These are phyloP conservation scores for Tretioscincus oriximinensis DNA, from an alignment of 2,113 vertebrate genomes.

Conservation along the genomic window DNA sequence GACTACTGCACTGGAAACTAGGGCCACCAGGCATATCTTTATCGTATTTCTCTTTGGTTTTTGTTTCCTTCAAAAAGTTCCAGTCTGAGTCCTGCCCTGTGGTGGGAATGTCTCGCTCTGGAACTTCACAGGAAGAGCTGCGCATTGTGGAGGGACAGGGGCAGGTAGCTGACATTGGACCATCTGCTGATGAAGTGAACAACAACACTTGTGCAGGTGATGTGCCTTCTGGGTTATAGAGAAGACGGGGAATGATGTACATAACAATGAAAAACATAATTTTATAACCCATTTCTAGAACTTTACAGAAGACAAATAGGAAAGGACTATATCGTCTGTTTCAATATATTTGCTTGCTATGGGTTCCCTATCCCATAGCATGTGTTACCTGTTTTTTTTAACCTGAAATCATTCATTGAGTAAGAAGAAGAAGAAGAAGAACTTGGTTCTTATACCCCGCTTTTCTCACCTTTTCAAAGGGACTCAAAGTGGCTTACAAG, in stretches of 20 bases:
- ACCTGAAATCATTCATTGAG: not conserved
- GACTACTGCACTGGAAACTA: not conserved
- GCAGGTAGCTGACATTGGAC: constrained; percentile 80
- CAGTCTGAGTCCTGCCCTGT: constrained; percentile 87
- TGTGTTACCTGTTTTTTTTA: not conserved
- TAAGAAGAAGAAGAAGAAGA: not conserved
- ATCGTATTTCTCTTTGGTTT: not conserved
- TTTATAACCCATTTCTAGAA: not conserved
- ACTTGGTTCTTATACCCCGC: too few relatives aligned
- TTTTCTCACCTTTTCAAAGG: too few relatives aligned
- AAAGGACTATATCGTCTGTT: not conserved
- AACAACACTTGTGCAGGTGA: constrained; percentile 93
- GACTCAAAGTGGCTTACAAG: too few relatives aligned
- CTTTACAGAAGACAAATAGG: not conserved
- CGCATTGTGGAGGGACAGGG: constrained; percentile 94
- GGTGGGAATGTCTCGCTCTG: constrained; percentile 82
- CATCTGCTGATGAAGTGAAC: constrained; percentile 93
- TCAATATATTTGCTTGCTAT: not conserved
- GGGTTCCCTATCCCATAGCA: not conserved
- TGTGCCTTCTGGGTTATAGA: not conserved
- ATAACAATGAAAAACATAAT: not conserved
- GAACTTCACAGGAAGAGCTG: constrained; percentile 92
- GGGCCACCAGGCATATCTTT: not conserved
- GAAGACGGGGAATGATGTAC: not conserved
- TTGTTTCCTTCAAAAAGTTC: constrained; percentile 73